A percentile compares a stretch with the other conserved stretches of the same genome.
These are phyloP conservation scores for pig (Sus scrofa) DNA, from an alignment of 2,113 vertebrate genomes.

Conservation along the genomic window DNA sequence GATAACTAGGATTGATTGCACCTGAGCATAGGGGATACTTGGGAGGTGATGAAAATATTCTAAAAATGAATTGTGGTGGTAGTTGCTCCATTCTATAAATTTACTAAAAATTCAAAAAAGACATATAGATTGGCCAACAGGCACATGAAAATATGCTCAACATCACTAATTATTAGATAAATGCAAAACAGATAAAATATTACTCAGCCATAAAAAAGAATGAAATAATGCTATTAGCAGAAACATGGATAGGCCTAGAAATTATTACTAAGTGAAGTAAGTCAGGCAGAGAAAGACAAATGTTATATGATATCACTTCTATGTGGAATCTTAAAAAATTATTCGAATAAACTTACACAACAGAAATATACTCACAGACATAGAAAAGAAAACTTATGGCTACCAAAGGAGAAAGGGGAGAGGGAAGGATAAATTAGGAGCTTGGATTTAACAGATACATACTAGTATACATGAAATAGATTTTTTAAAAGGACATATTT, in stretches of 20 bases:
- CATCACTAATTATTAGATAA: neutral
- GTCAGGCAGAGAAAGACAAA: neutral
- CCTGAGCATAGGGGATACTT: neutral
- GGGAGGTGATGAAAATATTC: neutral
- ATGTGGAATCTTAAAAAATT: neutral
- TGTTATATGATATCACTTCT: neutral
- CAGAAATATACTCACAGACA: neutral
- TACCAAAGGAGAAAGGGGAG: neutral
- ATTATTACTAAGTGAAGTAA: neutral
- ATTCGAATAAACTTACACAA: neutral
- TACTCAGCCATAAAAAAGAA: neutral
- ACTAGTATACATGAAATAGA: neutral
- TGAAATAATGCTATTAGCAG: neutral
- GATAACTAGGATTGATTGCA: neutral
- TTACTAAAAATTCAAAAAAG: slow-evolving; percentile 1
- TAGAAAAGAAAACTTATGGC: neutral
- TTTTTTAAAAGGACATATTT: neutral
- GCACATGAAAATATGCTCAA: neutral
- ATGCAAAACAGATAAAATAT: neutral
- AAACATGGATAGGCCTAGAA: neutral
- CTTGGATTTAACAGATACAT: neutral
- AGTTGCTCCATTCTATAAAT: neutral
- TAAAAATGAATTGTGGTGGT: slow-evolving; percentile 7
- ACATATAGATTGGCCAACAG: neutral
- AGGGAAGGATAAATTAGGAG: neutral